Evolutionary conservation across 2,888 invertebrate species (phyloP).

Genomic region (Leptinotarsa peninsularis): DNA sequence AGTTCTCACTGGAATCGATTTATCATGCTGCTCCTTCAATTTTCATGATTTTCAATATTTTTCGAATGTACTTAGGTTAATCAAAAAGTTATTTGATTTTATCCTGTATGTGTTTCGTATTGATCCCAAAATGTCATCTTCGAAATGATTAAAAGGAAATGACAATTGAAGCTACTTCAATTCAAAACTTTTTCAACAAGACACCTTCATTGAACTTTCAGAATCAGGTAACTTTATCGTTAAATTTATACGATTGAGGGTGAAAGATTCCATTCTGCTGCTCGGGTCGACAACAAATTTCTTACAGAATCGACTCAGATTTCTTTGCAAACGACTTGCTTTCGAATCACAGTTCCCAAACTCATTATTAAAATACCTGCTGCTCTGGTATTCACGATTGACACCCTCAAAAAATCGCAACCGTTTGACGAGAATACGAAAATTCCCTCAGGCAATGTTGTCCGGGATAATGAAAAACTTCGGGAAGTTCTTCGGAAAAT

Average conservation of each 20-base stretch:
- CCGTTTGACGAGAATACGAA: constrained; percentile 19
- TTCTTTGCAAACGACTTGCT: background rate
- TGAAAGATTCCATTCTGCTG: background rate
- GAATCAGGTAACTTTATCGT: background rate
- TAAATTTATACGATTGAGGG: background rate
- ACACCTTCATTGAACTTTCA: too few relatives aligned
- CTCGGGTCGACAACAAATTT: background rate
- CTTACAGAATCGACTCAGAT: background rate
- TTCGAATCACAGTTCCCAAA: background rate
- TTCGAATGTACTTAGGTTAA: too few relatives aligned
- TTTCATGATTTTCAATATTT: too few relatives aligned
- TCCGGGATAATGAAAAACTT: constrained; percentile 29
- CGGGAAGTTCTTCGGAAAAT: constrained; percentile 23
- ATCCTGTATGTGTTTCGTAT: too few relatives aligned
- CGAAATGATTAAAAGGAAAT: too few relatives aligned
- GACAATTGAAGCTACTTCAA: too few relatives aligned
- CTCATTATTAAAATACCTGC: constrained; percentile 11
- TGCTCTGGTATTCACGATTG: constrained; percentile 27
- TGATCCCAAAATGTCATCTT: too few relatives aligned
- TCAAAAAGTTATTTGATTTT: too few relatives aligned
- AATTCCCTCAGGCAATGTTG: constrained; percentile 8
- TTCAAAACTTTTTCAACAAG: too few relatives aligned
- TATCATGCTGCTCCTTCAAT: too few relatives aligned
- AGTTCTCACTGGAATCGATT: too few relatives aligned
- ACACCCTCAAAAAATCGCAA: constrained; percentile 31